These are phyloP conservation scores for Myanophis thanlyinensis DNA, from an alignment of 2,113 vertebrate species.

Conservation along the genomic window DNA sequence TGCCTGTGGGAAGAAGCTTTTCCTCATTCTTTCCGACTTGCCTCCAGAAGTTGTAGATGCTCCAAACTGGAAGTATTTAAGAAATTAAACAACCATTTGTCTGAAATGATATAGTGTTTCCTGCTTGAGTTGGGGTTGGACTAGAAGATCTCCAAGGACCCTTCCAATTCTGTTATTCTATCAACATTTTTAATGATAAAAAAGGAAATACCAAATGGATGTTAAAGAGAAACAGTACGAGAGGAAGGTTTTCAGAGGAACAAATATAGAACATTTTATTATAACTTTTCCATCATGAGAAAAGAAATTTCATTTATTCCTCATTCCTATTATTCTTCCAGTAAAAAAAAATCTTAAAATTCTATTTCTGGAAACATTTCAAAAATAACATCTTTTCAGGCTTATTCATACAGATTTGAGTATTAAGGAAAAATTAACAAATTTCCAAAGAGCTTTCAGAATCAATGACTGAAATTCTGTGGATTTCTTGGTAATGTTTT, in stretches of 20 bases:
- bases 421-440: neutral
- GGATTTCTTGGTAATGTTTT: conserved; percentile 38
- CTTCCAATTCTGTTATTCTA: neutral
- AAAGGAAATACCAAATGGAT: conserved; percentile 45
- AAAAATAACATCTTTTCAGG: neutral
- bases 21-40: no score
- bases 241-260: conserved; percentile 17
- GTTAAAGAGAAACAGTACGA: neutral
- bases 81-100: neutral
- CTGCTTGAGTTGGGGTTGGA: neutral
- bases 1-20: no score
- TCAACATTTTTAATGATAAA: conserved; percentile 25
- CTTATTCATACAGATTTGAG: conserved; percentile 10
- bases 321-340: conserved; percentile 1
- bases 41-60: neutral
- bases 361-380: neutral
- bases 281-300: neutral
- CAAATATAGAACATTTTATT: conserved; percentile 8
- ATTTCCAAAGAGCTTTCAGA: conserved; percentile 14
- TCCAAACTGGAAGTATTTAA: neutral
- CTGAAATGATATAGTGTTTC: neutral
- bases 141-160: neutral
- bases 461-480: conserved; percentile 39
- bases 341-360: neutral
- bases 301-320: neutral